Evolutionary conservation across 1,140 invertebrate species (phyloP).

Genomic region (Meloidogyne exigua): DNA sequence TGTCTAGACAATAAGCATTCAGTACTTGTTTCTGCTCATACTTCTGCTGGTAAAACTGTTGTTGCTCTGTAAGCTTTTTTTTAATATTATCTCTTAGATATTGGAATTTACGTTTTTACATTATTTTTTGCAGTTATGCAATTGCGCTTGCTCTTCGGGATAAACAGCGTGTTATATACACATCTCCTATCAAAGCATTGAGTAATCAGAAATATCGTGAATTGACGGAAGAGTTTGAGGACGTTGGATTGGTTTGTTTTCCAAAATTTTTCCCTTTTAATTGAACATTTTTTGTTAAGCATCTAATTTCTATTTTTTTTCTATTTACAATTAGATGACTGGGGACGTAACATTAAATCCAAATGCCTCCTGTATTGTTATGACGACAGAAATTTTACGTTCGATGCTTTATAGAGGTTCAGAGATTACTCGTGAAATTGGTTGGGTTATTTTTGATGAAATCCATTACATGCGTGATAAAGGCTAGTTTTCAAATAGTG

Average conservation of each 20-base stretch:
- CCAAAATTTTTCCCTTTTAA: no score
- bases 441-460: constrained; percentile 99
- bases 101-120: no score
- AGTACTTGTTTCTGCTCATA: constrained; percentile 96
- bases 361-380: constrained; percentile 91
- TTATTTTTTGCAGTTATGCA: constrained; percentile 68
- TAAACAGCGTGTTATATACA: constrained; percentile 93
- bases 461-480: constrained; percentile 99
- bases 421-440: constrained; percentile 93
- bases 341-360: constrained; percentile 99
- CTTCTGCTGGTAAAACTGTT: constrained; percentile 99
- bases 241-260: constrained; percentile 70
- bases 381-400: constrained; percentile 99
- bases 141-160: constrained; percentile 73
- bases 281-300: background rate
- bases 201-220: constrained; percentile 99
- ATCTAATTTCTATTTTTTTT: constrained; percentile 69
- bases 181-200: constrained; percentile 97
- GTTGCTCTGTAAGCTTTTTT: constrained; percentile 83
- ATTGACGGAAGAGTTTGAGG: constrained; percentile 93
- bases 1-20: constrained; percentile 96
- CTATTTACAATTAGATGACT: constrained; percentile 94
- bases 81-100: no score
- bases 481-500: constrained; percentile 59
- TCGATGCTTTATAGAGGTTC: constrained; percentile 98